phyloP scores from a whole-genome alignment of 2,888 invertebrate species.

The Drosophila anomalipes region DNA sequence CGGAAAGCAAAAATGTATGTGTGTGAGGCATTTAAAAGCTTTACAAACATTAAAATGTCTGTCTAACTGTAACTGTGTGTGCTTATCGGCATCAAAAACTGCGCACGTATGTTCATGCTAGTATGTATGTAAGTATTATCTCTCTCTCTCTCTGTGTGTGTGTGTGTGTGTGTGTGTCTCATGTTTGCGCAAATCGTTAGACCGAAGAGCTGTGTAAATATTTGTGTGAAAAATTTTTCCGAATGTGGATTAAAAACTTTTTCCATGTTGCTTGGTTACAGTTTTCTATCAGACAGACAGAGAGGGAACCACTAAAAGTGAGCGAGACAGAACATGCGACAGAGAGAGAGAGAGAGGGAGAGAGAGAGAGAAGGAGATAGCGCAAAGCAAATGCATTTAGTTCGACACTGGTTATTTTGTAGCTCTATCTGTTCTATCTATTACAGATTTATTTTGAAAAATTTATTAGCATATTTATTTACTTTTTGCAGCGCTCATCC shows the following conservation, averaged over 20 bases:
- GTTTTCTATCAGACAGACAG: slow-evolving; percentile 47
- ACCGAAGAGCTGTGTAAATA: slow-evolving; percentile 82
- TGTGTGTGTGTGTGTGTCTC: slow-evolving; percentile 56
- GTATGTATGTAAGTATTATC: slow-evolving; percentile 31
- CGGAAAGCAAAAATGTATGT: slow-evolving; percentile 62
- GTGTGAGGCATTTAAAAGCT: slow-evolving; percentile 78
- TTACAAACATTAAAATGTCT: slow-evolving; percentile 81
- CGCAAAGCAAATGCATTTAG: slow-evolving; percentile 58
- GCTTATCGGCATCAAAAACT: slow-evolving; percentile 66
- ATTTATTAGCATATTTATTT: slow-evolving; percentile 80
- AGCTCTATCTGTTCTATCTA: slow-evolving; percentile 75
- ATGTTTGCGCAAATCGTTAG: slow-evolving; percentile 81
- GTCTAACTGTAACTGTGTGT: slow-evolving; percentile 65
- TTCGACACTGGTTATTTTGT: slow-evolving; percentile 67
- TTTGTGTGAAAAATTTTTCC: slow-evolving; percentile 81
- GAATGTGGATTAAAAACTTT: slow-evolving; percentile 79
- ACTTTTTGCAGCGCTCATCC: slow-evolving; percentile 49
- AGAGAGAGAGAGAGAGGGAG: not conserved
- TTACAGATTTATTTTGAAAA: slow-evolving; percentile 80
- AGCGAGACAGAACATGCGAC: slow-evolving; percentile 5
- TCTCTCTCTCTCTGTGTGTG: slow-evolving; percentile 17
- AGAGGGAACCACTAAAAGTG: slow-evolving; percentile 8
- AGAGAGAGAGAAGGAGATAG: not conserved
- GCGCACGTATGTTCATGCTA: slow-evolving; percentile 19
- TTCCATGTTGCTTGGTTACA: slow-evolving; percentile 73